phyloP scores from a whole-genome alignment of 2,797 vertebrate genomes.

The Florisuga fusca region DNA sequence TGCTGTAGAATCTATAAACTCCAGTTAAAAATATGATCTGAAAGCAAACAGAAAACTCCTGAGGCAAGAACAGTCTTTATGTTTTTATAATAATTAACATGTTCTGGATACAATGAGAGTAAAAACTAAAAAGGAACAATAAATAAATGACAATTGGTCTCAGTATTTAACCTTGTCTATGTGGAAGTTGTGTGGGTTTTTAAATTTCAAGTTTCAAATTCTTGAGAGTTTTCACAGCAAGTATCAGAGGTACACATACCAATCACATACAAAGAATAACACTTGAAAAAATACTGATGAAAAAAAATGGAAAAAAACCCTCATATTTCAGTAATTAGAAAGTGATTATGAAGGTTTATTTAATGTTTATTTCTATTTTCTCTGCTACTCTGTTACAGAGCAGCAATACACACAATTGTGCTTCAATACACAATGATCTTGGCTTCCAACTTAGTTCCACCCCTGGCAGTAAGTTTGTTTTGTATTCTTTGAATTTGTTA shows the following conservation, averaged over 20 bases:
- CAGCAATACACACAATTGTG: too few relatives aligned
- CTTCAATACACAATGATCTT: not conserved
- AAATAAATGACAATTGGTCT: not conserved
- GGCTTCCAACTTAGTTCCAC: not conserved
- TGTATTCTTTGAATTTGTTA: not conserved
- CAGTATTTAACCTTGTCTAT: not conserved
- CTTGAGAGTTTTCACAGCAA: not conserved
- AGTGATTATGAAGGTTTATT: not conserved
- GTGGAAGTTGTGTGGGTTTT: not conserved
- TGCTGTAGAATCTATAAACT: not conserved
- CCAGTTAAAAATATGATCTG: not conserved
- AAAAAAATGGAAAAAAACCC: too few relatives aligned
- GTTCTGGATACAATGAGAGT: not conserved
- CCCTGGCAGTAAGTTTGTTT: not conserved
- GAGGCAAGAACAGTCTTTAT: not conserved
- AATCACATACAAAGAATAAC: not conserved
- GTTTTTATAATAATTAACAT: not conserved
- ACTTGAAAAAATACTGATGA: not conserved
- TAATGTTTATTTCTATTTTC: not conserved
- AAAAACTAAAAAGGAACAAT: not conserved
- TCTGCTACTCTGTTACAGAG: not conserved
- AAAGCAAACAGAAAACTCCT: not conserved
- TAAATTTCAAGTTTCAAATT: not conserved
- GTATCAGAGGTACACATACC: not conserved
- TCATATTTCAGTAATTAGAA: not conserved